Evolutionary conservation across 2,888 invertebrate genomes (phyloP), one percentile per base, ranked within the genome.

Genomic region (Nemotelus nigrinus): DNA sequence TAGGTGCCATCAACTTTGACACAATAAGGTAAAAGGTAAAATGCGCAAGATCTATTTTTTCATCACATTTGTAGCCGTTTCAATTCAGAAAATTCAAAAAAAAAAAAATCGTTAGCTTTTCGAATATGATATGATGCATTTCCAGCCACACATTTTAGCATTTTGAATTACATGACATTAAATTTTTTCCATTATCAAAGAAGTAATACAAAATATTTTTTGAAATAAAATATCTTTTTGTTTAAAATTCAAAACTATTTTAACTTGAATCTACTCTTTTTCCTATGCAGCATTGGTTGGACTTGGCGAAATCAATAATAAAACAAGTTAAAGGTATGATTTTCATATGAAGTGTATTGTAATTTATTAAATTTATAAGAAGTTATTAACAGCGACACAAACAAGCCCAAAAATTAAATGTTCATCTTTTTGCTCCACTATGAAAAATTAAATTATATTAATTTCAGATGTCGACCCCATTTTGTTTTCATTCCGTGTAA

Each of bases 401-500:
- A 10, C 6, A 25, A 25, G 25, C 25, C 25, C 25, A 25, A 25
- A 25, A 63, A 63, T n/a, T n/a, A 57, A 48, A 41, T 57, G 68
- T 7, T 68, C 3, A 63, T 3, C 1, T 60, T 77, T 41, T 72
- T 63, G 43, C 6, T 7, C 4, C 25, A 25, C 25, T 25, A 25
- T 25, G 25, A 25, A 25, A 25, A 25, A 25, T 25, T 25, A 25
- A 25, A 63, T 1, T 39, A 3, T 68, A 43, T 5, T 39, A 48
- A 68, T 87, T 89, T 8, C 89, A 96, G 97, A 97, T 88, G 92
- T 97, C 84, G 94, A 95, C 83, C 96, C 96, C 79, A 94, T 96
- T 84, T 88, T 97, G 79, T 95, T 99, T 86, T 97, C 97, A 88
- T 96, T 99, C 88, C 94, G 98, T 80, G 96, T 98, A 81, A 98